phyloP scores from a whole-genome alignment of 2,797 vertebrate genomes.

The Salmo trutta region DNA sequence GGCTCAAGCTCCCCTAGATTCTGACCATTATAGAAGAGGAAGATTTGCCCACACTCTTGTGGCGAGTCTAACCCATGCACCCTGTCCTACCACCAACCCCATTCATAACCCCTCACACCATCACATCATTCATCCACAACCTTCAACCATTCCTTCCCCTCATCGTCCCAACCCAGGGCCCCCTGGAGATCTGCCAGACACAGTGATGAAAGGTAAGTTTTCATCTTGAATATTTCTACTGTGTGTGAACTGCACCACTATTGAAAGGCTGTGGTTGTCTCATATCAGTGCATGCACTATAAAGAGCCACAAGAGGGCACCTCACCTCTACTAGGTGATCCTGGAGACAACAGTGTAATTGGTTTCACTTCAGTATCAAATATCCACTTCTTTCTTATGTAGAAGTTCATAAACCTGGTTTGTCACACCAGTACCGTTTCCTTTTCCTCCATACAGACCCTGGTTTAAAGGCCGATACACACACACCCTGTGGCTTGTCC shows the following conservation, averaged over 20 bases:
- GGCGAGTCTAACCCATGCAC: too few species aligned
- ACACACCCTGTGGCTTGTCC: not conserved
- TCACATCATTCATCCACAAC: too few species aligned
- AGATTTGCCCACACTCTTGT: too few species aligned
- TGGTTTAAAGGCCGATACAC: not conserved
- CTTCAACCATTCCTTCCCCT: too few species aligned
- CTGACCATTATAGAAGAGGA: not conserved
- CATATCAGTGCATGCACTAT: not conserved
- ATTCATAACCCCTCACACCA: too few species aligned
- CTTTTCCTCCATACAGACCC: not conserved
- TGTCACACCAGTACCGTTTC: not conserved
- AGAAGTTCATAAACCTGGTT: too few species aligned
- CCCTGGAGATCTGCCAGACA: not conserved
- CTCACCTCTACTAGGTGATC: not conserved
- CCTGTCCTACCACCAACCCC: too few species aligned
- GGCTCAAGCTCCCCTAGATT: slow-evolving; percentile 1
- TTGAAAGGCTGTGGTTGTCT: not conserved
- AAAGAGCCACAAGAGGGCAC: slow-evolving; percentile 42
- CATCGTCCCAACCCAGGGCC: not conserved
- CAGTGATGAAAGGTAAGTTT: slow-evolving; percentile 33
- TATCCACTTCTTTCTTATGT: too few species aligned
- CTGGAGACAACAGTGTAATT: too few species aligned
- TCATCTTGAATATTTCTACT: not conserved
- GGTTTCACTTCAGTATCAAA: too few species aligned
- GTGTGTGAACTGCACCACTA: too few species aligned